Base-by-base conservation (phyloP, 1,140 invertebrate genomes). In the Drosophila biarmipes region DNA sequence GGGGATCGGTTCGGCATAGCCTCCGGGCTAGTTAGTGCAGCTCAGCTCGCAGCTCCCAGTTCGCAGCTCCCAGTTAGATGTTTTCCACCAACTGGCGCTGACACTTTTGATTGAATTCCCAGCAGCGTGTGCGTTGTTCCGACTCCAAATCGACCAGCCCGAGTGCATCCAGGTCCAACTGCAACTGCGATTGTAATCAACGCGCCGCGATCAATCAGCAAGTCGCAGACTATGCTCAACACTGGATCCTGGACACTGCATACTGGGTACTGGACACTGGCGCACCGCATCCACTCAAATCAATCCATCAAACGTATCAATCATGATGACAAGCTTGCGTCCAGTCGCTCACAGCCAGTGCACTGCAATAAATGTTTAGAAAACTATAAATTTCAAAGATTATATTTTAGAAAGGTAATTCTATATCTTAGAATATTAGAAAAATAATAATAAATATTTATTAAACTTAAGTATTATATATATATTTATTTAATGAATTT, bases 271-370 rank as follows among this genome's bases (percentile, higher is more conserved):
- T 57, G 79, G 78, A 69, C 68, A 72, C 42, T 59, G 51, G 34
- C 48, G 48, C 74, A 77, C 57, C 46, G 64, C 57, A 78, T 51
- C 66, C 57, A 78, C 58, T 80, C 79, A 74, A 91, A 91, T 91
- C 90, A 91, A 91, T 91, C 84, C 79, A 89, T 89, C 90, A 91
- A 91, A 90, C 89, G 90, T 85, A 91, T 91, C 90, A 91, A 91
- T 91, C 90, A 91, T 75, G 89, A 91, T 91, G 90, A 91, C 90
- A 91, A 86, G 57, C 71, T 40, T 54, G 54, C 72, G 68, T 58
- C 53, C 58, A 59, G 43, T 52, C 27, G 34, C 37, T 42, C 52
- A 42, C 42, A 40, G 38, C n/a, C 24, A 31, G 43, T 17, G 35
- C 48, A 74, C 55, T 69, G 35, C 17, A 34, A 19, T 57, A 31